Evolutionary conservation across 1,140 invertebrate genomes (phyloP).

Genomic region (Drosophila fuyamai): DNA sequence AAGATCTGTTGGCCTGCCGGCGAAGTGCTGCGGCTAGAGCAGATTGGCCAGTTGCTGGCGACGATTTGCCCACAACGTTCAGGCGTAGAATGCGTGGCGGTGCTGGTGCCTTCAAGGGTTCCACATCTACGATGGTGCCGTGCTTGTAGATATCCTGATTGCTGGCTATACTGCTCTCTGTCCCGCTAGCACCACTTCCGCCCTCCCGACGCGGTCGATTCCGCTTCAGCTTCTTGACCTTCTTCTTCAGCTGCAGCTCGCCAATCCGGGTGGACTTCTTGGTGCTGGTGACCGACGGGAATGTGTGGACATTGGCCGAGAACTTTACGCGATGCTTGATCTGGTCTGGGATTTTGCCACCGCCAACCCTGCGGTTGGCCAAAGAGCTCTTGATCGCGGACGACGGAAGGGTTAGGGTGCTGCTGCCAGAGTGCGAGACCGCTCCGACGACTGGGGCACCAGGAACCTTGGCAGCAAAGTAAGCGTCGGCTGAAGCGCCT

Average conservation of each 20-base stretch:
- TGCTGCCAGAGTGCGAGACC: not conserved
- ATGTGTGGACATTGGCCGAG: constrained; percentile 56
- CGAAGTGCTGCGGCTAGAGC: constrained; percentile 6
- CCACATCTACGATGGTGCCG: constrained; percentile 24
- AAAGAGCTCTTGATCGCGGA: constrained; percentile 47
- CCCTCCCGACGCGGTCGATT: constrained; percentile 29
- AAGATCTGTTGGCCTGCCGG: constrained; percentile 9
- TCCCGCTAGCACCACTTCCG: constrained; percentile 4
- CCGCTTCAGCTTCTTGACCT: constrained; percentile 54
- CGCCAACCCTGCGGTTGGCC: constrained; percentile 29
- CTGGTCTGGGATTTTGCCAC: constrained; percentile 32
- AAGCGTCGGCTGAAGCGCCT: constrained; percentile 1
- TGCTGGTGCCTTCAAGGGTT: not conserved
- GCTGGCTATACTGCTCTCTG: too few species aligned
- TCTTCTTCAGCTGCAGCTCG: constrained; percentile 51
- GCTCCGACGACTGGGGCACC: not conserved
- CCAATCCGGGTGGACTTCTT: constrained; percentile 54
- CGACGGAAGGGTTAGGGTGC: not conserved
- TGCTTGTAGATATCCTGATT: constrained; percentile 14
- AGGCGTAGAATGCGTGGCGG: constrained; percentile 17
- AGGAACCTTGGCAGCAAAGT: constrained; percentile 34
- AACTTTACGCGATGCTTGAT: constrained; percentile 61
- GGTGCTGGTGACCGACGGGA: constrained; percentile 12
- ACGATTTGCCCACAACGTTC: constrained; percentile 33
- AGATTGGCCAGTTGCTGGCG: constrained; percentile 20